Base-by-base conservation (phyloP, 2,888 invertebrate genomes). In the Lysandra bellargus region DNA sequence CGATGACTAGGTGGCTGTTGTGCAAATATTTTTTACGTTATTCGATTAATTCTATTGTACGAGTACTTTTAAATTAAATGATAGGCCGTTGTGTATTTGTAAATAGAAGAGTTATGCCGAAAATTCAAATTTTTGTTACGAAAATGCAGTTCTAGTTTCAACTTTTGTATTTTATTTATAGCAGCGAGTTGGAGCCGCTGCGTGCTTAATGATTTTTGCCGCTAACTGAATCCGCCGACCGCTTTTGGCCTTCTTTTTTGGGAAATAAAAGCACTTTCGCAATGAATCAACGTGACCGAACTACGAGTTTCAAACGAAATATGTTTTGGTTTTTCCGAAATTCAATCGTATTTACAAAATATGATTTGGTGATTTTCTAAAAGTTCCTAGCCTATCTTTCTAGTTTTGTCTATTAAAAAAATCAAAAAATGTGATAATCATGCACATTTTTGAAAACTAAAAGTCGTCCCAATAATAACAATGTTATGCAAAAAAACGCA, bases 231-330 rank as follows among this genome's bases (percentile, higher is more conserved):
- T 14, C 69, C 14, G 33, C 9, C 33, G 69, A 69, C 33, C 14
- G 33, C 69, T 69, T 69, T 69, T 30, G 69, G 14, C 12, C 33
- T 69, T 17, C 69, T 33, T 69, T 64, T 69, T 69, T 33, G 69
- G 69, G 33, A 37, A 69, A 69, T 69, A 69, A 69, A 69, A 69
- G 69, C 37, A 69, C 69, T 69, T 33, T 69, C 33, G 69, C 33
- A 33, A 37, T 69, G 69, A 69, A 69, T 69, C 69, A 5, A 33
- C 9, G 14, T 17, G 5, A 69, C 12, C 69, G 69, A 33, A 69
- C 33, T 33, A 33, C 14, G 33, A 37, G 17, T 30, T 30, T 30
- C 9, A 12, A 30, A 64, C 4, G 1, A 3, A 64, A 30, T 30
- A 9, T 64, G 30, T 64, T 64, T 30, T 5, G 14, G 33, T 37